phyloP scores from a whole-genome alignment of 2,113 vertebrate species.

The Paracanthobrama guichenoti region DNA sequence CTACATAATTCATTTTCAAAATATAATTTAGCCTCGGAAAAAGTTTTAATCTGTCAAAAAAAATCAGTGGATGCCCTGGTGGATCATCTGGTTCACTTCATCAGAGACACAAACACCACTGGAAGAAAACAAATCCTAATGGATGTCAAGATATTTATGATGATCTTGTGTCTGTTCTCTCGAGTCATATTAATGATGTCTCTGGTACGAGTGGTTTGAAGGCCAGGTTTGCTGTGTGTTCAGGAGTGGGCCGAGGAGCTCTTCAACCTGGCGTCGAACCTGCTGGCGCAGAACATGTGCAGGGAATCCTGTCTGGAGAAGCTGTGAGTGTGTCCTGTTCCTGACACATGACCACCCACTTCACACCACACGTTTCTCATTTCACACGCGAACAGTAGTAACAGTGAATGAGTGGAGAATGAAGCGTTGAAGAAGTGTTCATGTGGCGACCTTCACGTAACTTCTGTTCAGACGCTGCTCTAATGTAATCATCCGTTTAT shows the following conservation, averaged over 20 bases:
- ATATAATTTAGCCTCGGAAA: background rate
- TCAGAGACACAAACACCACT: background rate
- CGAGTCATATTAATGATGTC: background rate
- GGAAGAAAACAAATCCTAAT: background rate
- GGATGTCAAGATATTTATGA: background rate
- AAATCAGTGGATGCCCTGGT: no score
- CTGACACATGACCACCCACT: background rate
- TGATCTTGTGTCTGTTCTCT: background rate
- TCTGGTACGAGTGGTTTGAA: background rate
- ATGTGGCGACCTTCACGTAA: background rate
- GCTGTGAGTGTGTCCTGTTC: constrained; percentile 79
- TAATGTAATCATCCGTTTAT: background rate
- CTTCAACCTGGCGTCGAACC: constrained; percentile 92
- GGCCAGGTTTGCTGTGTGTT: constrained; percentile 36
- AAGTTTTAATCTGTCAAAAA: background rate
- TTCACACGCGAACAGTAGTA: no score
- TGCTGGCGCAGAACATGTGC: constrained; percentile 96
- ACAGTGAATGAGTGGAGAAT: no score
- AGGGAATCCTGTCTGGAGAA: constrained; percentile 94
- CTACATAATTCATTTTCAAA: background rate
- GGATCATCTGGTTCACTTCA: background rate
- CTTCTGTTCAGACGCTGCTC: background rate
- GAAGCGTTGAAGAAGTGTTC: no score
- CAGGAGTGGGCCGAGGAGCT: constrained; percentile 97
- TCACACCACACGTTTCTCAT: background rate